A percentile compares a stretch with the other conserved stretches of the same genome.
Evolutionary conservation across 2,113 vertebrate genomes (phyloP).

Genomic region (Sinocyclocheilus rhinocerous): DNA sequence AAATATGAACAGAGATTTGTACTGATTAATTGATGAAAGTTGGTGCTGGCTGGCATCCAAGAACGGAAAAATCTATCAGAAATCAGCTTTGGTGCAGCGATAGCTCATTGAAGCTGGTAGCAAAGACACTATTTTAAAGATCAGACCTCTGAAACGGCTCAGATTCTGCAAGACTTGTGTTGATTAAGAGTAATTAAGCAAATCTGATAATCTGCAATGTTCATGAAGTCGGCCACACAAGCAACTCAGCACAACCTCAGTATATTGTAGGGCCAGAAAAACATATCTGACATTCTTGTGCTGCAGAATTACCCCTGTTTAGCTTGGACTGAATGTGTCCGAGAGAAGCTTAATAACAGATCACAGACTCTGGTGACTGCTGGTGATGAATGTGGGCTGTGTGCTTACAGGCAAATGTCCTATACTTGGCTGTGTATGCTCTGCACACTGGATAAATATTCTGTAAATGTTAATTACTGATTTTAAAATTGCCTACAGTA

Average conservation of each 20-base stretch:
- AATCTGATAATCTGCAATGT: constrained; percentile 11
- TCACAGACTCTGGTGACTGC: constrained; percentile 10
- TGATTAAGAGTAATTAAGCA: constrained; percentile 23
- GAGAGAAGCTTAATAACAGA: constrained; percentile 1
- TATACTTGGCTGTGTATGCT: neutral
- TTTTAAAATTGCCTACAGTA: no score
- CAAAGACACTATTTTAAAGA: neutral
- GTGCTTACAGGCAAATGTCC: constrained; percentile 11
- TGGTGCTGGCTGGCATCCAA: constrained; percentile 57
- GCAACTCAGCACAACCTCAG: neutral
- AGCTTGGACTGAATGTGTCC: neutral
- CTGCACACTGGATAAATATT: neutral
- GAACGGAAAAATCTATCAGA: constrained; percentile 59
- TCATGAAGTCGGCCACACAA: neutral
- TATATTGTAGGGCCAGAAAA: neutral
- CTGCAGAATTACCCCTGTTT: neutral
- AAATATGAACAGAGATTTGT: constrained; percentile 53
- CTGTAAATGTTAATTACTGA: neutral
- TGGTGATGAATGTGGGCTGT: constrained; percentile 15
- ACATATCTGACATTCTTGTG: constrained; percentile 7
- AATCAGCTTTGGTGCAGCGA: constrained; percentile 44
- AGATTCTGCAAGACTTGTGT: neutral
- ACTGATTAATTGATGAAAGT: constrained; percentile 62
- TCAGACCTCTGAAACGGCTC: neutral
- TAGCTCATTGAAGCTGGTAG: constrained; percentile 17